Base-by-base conservation (phyloP, 2,888 invertebrate species). In the Panopea generosa region DNA sequence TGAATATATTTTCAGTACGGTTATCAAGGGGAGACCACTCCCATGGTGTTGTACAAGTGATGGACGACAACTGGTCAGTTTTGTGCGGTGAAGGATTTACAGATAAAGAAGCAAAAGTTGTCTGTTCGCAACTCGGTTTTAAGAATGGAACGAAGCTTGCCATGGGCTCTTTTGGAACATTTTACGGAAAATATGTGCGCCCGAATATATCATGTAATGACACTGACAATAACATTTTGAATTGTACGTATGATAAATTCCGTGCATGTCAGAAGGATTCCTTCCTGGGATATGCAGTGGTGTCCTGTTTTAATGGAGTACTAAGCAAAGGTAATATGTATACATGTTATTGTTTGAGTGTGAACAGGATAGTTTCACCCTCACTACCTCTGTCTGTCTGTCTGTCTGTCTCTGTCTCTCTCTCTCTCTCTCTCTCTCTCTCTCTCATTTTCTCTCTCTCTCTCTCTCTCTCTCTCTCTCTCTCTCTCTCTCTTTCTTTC, bases 51-150 rank as follows among this genome's bases (percentile, higher is more conserved):
- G 84, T 88, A 0, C 82, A 84, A 52, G 79, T 89, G 1, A 79
- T 78, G 82, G 60, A 63, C 24, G 77, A 86, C 49, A 83, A 81
- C n/a, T 87, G 87, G 87, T 80, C 82, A 1, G 81, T 85, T 0
- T 59, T 89, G 1, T 90, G 90, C 82, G 86, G 86, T 0, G 86
- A 85, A 50, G 87, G 86, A 4, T 87, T 89, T 59, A 74, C 82
- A 24, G 78, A 87, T 52, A 77, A 57, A 6, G 87, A 86, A 56
- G 89, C 89, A 6, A 68, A 56, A 43, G 85, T 88, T 22, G 86
- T 85, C 11, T 89, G 89, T 65, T 62, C 55, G 16, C 83, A 88
- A 29, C 73, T 87, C 11, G 77, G 77, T 11, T 77, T 77, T 52
- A 60, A 77, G 18, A 78, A 84, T 61, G 86, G 86, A 1, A 81